Evolutionary conservation across 2,888 invertebrate species (phyloP).

Genomic region (Noctua pronuba): DNA sequence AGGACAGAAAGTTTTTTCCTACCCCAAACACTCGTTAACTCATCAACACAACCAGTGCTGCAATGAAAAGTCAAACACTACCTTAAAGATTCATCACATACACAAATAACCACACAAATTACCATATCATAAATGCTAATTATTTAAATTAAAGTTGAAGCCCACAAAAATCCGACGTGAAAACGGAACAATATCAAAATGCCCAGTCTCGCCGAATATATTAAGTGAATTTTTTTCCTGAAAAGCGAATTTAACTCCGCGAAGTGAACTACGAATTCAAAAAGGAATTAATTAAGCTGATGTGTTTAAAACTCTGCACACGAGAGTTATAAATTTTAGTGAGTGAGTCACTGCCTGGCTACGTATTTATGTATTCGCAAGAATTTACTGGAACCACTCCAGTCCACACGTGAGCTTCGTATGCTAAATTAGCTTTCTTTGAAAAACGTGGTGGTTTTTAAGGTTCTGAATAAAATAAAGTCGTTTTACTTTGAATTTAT

Average conservation of each 20-base stretch:
- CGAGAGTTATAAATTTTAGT: slow-evolving; percentile 79
- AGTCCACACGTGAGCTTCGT: slow-evolving; percentile 68
- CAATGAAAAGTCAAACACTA: background rate
- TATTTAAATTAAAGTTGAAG: slow-evolving; percentile 42
- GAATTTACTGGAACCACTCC: slow-evolving; percentile 73
- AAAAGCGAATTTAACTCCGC: slow-evolving; percentile 68
- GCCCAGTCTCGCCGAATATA: slow-evolving; percentile 52
- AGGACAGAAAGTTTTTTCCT: background rate
- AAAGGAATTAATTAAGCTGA: slow-evolving; percentile 82
- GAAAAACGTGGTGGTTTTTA: slow-evolving; percentile 33
- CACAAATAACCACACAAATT: slow-evolving; percentile 24
- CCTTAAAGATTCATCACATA: background rate
- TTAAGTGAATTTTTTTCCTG: slow-evolving; percentile 46
- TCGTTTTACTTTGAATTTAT: background rate
- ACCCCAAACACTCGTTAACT: background rate
- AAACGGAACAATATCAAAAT: slow-evolving; percentile 59
- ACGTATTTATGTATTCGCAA: slow-evolving; percentile 75
- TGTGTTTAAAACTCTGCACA: slow-evolving; percentile 81
- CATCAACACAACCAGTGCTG: background rate
- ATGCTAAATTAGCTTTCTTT: slow-evolving; percentile 68
- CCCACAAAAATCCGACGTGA: slow-evolving; percentile 35
- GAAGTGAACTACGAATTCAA: slow-evolving; percentile 76
- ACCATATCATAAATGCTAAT: slow-evolving; percentile 43
- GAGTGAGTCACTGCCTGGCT: slow-evolving; percentile 74
- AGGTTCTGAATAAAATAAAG: background rate